Conservation (phyloP, 2,888 invertebrate species). For the Argyra leucocephala region DNA sequence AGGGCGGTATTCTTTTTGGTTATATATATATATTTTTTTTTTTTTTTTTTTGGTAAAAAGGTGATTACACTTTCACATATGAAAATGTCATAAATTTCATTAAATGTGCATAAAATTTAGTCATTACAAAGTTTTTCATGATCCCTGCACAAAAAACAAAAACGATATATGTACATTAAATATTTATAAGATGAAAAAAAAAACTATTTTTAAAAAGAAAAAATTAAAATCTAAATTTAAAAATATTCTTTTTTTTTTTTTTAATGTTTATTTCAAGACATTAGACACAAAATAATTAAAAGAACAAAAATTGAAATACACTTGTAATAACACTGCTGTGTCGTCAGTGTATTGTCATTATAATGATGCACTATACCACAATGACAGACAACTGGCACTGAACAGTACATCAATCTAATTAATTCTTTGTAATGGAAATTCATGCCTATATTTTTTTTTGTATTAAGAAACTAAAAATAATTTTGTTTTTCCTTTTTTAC, state of each 20-base stretch:
- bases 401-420: background rate
- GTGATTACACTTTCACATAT: conserved; percentile 6
- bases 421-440: background rate
- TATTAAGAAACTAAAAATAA: background rate
- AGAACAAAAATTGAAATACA: background rate
- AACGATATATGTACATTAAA: too few species aligned
- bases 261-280: too few species aligned
- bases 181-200: too few species aligned
- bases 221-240: too few species aligned
- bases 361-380: background rate
- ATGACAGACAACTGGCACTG: background rate
- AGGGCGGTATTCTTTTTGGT: too few species aligned
- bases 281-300: too few species aligned
- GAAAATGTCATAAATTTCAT: background rate
- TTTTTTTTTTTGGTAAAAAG: background rate
- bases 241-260: too few species aligned
- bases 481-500: background rate
- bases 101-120: background rate
- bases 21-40: background rate
- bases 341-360: background rate
- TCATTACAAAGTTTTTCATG: background rate
- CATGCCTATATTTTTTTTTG: background rate
- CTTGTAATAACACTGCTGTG: background rate
- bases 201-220: too few species aligned
- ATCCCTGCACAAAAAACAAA: too few species aligned